Percentiles rank a stretch among this genome's conserved stretches.
Evolutionary conservation across 1,140 invertebrate species (phyloP).

Genomic region (Atopsyche davidsoni): DNA sequence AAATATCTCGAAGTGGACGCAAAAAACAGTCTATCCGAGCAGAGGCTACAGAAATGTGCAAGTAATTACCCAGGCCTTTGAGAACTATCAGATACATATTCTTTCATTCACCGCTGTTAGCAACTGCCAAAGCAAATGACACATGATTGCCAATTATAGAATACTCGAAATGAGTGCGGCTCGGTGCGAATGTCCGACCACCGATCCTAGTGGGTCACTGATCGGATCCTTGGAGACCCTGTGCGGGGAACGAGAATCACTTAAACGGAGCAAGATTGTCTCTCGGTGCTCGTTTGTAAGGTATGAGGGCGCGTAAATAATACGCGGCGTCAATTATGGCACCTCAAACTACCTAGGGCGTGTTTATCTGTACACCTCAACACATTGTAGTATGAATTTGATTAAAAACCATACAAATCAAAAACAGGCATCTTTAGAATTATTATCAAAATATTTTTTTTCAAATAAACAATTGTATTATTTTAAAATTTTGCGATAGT

Average conservation of each 20-base stretch:
- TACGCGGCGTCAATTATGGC: too few species aligned
- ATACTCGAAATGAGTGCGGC: constrained; percentile 11
- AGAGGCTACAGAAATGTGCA: background rate
- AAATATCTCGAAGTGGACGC: constrained; percentile 16
- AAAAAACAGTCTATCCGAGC: constrained; percentile 18
- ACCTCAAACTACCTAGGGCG: too few species aligned
- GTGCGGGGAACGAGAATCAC: background rate
- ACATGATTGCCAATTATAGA: constrained; percentile 22
- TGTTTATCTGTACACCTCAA: too few species aligned
- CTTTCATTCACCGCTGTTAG: constrained; percentile 17
- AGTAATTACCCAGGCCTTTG: background rate
- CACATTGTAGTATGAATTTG: too few species aligned
- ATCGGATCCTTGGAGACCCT: background rate
- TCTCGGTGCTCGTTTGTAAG: too few species aligned
- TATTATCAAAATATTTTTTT: too few species aligned
- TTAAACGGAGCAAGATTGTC: background rate
- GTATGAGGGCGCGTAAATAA: too few species aligned
- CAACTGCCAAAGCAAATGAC: constrained; percentile 15
- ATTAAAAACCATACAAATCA: too few species aligned
- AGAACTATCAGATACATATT: too few species aligned
- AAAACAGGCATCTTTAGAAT: too few species aligned
- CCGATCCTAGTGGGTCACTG: background rate
- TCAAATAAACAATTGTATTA: too few species aligned
- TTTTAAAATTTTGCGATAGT: too few species aligned
- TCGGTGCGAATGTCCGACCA: background rate